Conservation (phyloP, 2,888 invertebrate species). For the Lydus trimaculatus region DNA sequence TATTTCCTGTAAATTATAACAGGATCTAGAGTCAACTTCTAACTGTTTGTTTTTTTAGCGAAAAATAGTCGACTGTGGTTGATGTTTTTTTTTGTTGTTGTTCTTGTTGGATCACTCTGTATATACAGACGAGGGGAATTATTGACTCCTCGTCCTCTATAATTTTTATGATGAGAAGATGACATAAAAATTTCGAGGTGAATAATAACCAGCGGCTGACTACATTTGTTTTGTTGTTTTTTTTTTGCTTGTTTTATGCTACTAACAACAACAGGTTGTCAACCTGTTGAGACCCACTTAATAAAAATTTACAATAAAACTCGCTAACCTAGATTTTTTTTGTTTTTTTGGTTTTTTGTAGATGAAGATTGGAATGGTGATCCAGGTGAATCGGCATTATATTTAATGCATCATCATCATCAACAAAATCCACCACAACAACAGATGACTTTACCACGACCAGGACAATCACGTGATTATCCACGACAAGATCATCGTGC, state of each 20-base stretch:
- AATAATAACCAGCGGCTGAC: neutral
- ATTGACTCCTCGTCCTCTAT: too few species aligned
- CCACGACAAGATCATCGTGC: conserved; percentile 44
- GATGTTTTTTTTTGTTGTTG: neutral
- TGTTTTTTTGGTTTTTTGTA: conserved; percentile 60
- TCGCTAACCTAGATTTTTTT: conserved; percentile 33
- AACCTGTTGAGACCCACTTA: conserved; percentile 31
- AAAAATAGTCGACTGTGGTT: too few species aligned
- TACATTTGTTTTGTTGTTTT: too few species aligned
- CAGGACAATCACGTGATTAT: conserved; percentile 45
- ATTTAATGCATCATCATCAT: conserved; percentile 68
- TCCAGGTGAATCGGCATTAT: conserved; percentile 64
- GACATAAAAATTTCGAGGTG: neutral
- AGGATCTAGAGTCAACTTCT: neutral
- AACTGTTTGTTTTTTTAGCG: neutral
- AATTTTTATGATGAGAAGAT: neutral
- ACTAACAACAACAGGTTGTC: conserved; percentile 14
- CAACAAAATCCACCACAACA: conserved; percentile 64
- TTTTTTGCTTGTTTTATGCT: too few species aligned
- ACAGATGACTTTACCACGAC: conserved; percentile 53
- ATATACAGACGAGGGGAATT: too few species aligned
- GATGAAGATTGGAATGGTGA: conserved; percentile 81
- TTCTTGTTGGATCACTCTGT: too few species aligned
- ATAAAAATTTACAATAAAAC: too few species aligned
- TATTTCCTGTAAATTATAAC: neutral